Evolutionary conservation across 2,888 invertebrate genomes (phyloP), one percentile per base, ranked within the genome.

Genomic region (Sipha maydis): DNA sequence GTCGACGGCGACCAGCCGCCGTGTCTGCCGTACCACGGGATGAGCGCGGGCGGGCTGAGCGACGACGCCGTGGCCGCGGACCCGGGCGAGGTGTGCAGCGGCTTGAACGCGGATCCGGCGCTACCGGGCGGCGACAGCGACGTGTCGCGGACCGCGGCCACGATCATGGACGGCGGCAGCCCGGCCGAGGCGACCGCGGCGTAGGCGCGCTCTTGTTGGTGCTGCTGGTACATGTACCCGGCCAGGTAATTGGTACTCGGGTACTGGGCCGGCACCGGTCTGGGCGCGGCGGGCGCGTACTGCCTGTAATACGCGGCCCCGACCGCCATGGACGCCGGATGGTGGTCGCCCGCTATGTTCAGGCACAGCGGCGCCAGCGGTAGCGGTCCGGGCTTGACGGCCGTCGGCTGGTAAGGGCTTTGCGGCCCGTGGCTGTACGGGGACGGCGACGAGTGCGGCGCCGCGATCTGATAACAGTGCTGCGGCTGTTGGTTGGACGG

Each of bases 311-410:
- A 54, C n/a, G 31, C 38, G 0, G 85, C 14, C 8, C 80, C 56
- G 61, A 56, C 28, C 11, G 38, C n/a, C n/a, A 11, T 84, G 3
- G 90, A 28, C 38, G 76, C 83, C 21, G 76, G 90, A 88, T 91
- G 90, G 28, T 90, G 86, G 41, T 90, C 90, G 75, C 83, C 90
- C 8, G 91, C 90, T 0, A 92, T 92, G 91, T 93, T 93, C 77
- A 93, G 91, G 90, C 94, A 94, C 86, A 95, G 92, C 85, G 94
- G 94, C 89, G 93, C 93, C 90, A 93, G 90, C 3, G 93, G 92
- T 90, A 93, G 90, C 2, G 93, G 92, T 0, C 91, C 90, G 19
- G 94, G 91, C 89, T 92, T 92, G 88, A 92, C 91, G 93, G 94
- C 91, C 92, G 93, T 71, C 38, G 89, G 89, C 92, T 19, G 92